These are phyloP conservation scores for Perccottus glenii DNA, from an alignment of 2,113 vertebrate genomes.

Conservation along the genomic window DNA sequence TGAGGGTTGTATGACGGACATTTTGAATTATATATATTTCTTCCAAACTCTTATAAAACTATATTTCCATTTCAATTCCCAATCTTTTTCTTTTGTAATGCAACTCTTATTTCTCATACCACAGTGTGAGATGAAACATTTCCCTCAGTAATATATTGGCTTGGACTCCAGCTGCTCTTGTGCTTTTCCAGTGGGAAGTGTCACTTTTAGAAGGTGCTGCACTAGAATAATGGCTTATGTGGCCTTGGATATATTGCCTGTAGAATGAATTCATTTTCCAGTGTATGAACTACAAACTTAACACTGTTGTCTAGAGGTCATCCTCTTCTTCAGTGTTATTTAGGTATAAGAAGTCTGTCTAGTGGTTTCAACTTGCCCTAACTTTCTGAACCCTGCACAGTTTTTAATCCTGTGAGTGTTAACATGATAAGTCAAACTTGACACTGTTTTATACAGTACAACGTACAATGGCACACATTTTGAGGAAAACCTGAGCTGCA, in stretches of 20 bases:
- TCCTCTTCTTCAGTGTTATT: no score
- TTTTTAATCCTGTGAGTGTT: no score
- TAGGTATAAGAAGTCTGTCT: background rate
- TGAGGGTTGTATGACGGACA: background rate
- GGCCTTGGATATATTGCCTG: constrained; percentile 36
- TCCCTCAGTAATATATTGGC: constrained; percentile 34
- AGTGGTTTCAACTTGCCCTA: no score
- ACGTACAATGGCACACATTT: no score
- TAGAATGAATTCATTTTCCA: constrained; percentile 44
- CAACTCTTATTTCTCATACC: constrained; percentile 29
- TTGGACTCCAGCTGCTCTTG: constrained; percentile 53
- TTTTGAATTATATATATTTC: background rate
- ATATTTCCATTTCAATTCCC: background rate
- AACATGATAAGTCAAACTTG: no score
- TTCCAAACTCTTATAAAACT: constrained; percentile 18
- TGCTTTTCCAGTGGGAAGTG: constrained; percentile 12
- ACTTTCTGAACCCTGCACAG: no score
- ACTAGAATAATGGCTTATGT: constrained; percentile 34
- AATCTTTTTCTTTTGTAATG: constrained; percentile 25
- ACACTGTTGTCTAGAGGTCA: constrained; percentile 22
- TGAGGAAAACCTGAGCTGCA: no score
- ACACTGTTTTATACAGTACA: no score
- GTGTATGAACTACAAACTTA: constrained; percentile 27
- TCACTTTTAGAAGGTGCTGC: constrained; percentile 12
- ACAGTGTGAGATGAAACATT: constrained; percentile 25